Base-by-base conservation (phyloP, 2,888 invertebrate species). In the Diadegma fenestrale region DNA sequence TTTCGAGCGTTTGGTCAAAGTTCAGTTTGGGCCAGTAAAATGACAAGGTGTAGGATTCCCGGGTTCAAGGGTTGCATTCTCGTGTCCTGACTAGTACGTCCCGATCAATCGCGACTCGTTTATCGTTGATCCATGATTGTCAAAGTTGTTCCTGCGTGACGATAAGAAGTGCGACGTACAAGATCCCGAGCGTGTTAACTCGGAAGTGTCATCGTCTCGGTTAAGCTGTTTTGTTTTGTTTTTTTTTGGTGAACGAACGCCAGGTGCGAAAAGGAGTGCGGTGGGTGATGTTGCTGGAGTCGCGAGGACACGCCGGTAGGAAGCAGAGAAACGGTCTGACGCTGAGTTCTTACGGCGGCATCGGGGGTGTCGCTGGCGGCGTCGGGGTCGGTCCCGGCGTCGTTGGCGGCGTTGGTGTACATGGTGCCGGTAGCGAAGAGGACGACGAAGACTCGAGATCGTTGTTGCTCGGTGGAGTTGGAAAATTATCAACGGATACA, bases 361-460 rank as follows among this genome's bases (percentile, higher is more conserved):
- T 91, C 89, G 94, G 94, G 91, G 94, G 94, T 93, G 92, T 92
- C 85, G 93, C 92, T 85, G 94, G 93, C 84, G 87, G 88, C 87
- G 90, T 94, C 86, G 94, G 91, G 91, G 94, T 94, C 93, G 73
- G 77, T 80, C 86, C 86, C 86, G 86, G 82, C 86, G 86, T 86
- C 86, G 94, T 92, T 87, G 90, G 89, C 85, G 89, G 90, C 83
- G 89, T 94, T 94, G 79, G 82, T 75, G 66, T 82, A 19, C 82
- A 82, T 51, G 93, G 94, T 88, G 93, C 94, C 91, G 94, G 94
- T 94, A 95, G 94, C 94, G 95, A 96, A 95, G 96, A 96, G 95
- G 95, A 96, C 95, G 95, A 95, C 94, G 95, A 95, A 89, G 95
- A 95, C 90, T 90, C 91, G 80, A 85, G 87, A 26, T 90, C 91